These are phyloP conservation scores for Chloroceryle inda DNA, from an alignment of 2,797 vertebrate species.

Conservation along the genomic window DNA sequence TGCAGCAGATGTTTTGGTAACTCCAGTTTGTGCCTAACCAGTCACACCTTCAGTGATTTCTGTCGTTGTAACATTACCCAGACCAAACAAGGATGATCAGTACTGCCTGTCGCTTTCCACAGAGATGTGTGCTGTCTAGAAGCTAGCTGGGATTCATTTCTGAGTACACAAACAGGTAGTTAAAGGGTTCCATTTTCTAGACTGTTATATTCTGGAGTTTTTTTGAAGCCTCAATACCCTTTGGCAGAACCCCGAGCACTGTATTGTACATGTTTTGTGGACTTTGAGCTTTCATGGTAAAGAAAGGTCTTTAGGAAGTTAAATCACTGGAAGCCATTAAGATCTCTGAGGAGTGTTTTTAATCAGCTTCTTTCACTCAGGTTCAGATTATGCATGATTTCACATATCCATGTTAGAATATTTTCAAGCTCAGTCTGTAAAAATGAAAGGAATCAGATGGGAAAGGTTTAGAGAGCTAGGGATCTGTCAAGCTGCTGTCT, in stretches of 20 bases:
- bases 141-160: not conserved
- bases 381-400: not conserved
- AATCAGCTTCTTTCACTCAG: not conserved
- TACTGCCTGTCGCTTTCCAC: not conserved
- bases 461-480: not conserved
- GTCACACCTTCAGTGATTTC: not conserved
- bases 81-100: fast-evolving
- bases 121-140: fast-evolving
- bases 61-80: fast-evolving
- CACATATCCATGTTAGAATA: not conserved
- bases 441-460: not conserved
- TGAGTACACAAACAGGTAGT: not conserved
- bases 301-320: not conserved
- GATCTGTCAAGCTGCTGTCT: not conserved
- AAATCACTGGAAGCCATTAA: not conserved
- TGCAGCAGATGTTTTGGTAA: not conserved
- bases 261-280: not conserved
- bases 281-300: not conserved
- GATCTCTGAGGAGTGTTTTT: not conserved
- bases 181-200: not conserved
- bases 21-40: not conserved
- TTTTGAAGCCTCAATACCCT: not conserved
- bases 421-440: not conserved
- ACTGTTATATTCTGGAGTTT: not conserved
- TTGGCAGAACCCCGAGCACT: not conserved